Percentiles rank a stretch among this genome's conserved stretches.
Conservation (phyloP, 2,888 invertebrate genomes). For the Antheraea assamensis region DNA sequence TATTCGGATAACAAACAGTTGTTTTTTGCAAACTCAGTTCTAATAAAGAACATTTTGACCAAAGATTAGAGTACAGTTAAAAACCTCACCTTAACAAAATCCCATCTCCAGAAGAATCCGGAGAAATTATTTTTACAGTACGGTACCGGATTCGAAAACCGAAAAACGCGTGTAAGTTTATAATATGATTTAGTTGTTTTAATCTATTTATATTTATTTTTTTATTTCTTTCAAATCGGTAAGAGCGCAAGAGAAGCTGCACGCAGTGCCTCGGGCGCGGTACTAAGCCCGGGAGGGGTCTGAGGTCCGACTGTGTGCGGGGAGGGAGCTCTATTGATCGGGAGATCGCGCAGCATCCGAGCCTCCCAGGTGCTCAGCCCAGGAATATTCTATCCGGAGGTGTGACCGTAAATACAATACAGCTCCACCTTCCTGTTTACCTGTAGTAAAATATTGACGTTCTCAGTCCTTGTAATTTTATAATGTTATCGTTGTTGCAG, state of each 20-base stretch:
- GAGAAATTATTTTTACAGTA: slow-evolving; percentile 34
- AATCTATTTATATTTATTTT: slow-evolving; percentile 17
- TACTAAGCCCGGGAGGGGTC: slow-evolving; percentile 50
- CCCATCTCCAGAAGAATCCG: slow-evolving; percentile 61
- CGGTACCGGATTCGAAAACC: slow-evolving; percentile 32
- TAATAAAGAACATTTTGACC: neutral
- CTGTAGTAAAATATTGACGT: neutral
- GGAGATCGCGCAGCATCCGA: slow-evolving; percentile 67
- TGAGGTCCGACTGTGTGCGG: slow-evolving; percentile 31
- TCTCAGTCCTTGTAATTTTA: neutral
- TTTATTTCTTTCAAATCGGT: neutral
- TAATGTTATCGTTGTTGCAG: neutral
- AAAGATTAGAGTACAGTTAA: neutral
- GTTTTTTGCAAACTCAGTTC: neutral
- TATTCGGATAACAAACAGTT: too few relatives aligned
- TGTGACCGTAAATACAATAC: slow-evolving; percentile 42
- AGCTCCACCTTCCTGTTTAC: slow-evolving; percentile 19
- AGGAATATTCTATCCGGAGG: slow-evolving; percentile 24
- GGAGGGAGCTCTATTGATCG: slow-evolving; percentile 60
- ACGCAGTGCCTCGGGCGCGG: slow-evolving; percentile 48
- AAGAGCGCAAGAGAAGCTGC: slow-evolving; percentile 34
- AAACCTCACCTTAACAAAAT: slow-evolving; percentile 56
- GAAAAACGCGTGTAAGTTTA: slow-evolving; percentile 18
- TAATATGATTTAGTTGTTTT: slow-evolving; percentile 7
- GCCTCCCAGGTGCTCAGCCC: slow-evolving; percentile 37